These are phyloP conservation scores for Yponomeuta plumbellus DNA, from an alignment of 2,888 invertebrate genomes.

Conservation along the genomic window DNA sequence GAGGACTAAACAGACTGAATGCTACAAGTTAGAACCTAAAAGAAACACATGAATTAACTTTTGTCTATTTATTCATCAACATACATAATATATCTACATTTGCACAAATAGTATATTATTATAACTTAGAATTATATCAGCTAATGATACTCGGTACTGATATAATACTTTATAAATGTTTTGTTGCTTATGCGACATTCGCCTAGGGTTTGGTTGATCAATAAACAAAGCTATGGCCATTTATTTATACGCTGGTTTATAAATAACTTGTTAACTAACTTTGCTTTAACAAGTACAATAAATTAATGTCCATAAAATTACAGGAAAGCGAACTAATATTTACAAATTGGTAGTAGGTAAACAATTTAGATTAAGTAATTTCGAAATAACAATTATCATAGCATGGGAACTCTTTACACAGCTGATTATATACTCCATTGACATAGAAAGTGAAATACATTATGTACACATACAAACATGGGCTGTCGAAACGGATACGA, in stretches of 20 bases:
- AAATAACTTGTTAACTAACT: constrained; percentile 48
- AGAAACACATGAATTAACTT: constrained; percentile 44
- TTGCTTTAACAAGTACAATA: constrained; percentile 57
- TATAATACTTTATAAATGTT: constrained; percentile 56
- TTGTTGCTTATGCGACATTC: constrained; percentile 36
- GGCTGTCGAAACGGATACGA: constrained; percentile 27
- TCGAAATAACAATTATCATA: constrained; percentile 9
- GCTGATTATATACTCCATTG: background rate
- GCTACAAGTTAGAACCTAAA: constrained; percentile 17
- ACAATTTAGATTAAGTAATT: constrained; percentile 6
- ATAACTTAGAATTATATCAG: constrained; percentile 67
- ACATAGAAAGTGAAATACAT: constrained; percentile 30
- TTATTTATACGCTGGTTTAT: constrained; percentile 34
- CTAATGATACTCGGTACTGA: constrained; percentile 51
- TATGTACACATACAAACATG: constrained; percentile 37
- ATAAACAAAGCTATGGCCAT: constrained; percentile 37
- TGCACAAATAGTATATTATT: constrained; percentile 39
- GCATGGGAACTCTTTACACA: constrained; percentile 1
- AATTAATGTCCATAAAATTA: constrained; percentile 42
- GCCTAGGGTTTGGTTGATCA: constrained; percentile 25
- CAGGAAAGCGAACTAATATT: constrained; percentile 67
- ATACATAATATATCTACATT: constrained; percentile 71
- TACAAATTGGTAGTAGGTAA: constrained; percentile 49
- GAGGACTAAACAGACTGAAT: background rate
- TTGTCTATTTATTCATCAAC: constrained; percentile 76